Evolutionary conservation across 1,140 invertebrate species (phyloP).

Genomic region (Aphelenchoides besseyi): DNA sequence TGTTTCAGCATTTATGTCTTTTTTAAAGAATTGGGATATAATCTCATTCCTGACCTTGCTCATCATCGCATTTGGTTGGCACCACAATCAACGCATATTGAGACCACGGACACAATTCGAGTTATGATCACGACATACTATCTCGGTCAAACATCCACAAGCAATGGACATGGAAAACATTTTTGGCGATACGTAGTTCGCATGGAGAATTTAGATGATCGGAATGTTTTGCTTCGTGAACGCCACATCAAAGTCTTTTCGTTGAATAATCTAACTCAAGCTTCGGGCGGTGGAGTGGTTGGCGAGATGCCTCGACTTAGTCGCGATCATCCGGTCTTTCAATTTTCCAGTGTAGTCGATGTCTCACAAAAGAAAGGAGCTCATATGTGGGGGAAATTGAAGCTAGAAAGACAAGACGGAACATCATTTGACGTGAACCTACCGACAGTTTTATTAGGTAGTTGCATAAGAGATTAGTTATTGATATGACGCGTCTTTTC

Average conservation of each 20-base stretch:
- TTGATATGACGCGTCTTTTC: background rate
- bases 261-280: slow-evolving; percentile 50
- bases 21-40: slow-evolving; percentile 13
- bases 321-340: slow-evolving; percentile 34
- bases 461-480: background rate
- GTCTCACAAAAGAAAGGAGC: slow-evolving; percentile 48
- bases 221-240: slow-evolving; percentile 39
- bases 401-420: slow-evolving; percentile 47
- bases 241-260: slow-evolving; percentile 44
- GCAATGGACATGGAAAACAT: slow-evolving; percentile 38
- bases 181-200: slow-evolving; percentile 49
- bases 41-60: background rate
- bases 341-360: slow-evolving; percentile 45
- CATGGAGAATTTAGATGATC: slow-evolving; percentile 35
- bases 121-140: slow-evolving; percentile 49
- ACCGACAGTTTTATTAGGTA: slow-evolving; percentile 31
- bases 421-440: slow-evolving; percentile 42
- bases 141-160: slow-evolving; percentile 35
- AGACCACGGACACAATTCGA: slow-evolving; percentile 41
- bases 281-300: slow-evolving; percentile 31
- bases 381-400: slow-evolving; percentile 52
- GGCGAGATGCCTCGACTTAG: slow-evolving; percentile 44
- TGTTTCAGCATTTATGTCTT: background rate
- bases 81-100: slow-evolving; percentile 38
- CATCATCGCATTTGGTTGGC: slow-evolving; percentile 41